phyloP scores from a whole-genome alignment of 2,888 invertebrate genomes.

The Cryptocheilus praepositus region DNA sequence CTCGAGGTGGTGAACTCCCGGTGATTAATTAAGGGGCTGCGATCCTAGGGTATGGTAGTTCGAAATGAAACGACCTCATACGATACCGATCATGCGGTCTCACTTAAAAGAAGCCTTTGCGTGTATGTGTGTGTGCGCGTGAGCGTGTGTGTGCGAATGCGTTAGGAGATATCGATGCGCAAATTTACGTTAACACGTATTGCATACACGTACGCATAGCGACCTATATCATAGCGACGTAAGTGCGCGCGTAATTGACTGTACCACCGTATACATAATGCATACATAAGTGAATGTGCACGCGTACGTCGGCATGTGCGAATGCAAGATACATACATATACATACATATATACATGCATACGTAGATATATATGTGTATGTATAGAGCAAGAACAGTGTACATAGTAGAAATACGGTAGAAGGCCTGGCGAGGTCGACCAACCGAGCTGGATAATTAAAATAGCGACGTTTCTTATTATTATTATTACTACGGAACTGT shows the following conservation, averaged over 20 bases:
- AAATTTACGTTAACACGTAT: constrained; percentile 41
- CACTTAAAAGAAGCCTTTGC: constrained; percentile 17
- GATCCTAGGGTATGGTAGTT: constrained; percentile 7
- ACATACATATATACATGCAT: constrained; percentile 52
- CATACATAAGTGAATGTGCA: constrained; percentile 1
- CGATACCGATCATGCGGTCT: constrained; percentile 16
- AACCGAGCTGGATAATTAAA: constrained; percentile 29
- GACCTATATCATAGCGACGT: neutral
- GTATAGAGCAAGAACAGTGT: constrained; percentile 55
- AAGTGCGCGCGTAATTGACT: constrained; percentile 1
- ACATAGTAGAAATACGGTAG: constrained; percentile 55
- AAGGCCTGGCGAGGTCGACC: constrained; percentile 18
- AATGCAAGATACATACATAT: constrained; percentile 35
- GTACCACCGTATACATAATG: constrained; percentile 28
- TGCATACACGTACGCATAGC: neutral
- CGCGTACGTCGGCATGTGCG: no score
- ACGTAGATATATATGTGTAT: constrained; percentile 52
- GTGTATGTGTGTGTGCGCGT: constrained; percentile 13
- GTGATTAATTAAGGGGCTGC: constrained; percentile 44
- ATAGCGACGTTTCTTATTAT: constrained; percentile 39
- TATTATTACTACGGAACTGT: constrained; percentile 34
- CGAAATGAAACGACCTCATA: no score
- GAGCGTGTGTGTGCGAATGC: constrained; percentile 4
- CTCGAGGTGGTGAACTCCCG: constrained; percentile 32
- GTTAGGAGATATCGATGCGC: constrained; percentile 33